A percentile compares a stretch with the other conserved stretches of the same genome.
Conservation (phyloP, 2,113 vertebrate genomes). For the Gymnarchus niloticus region DNA sequence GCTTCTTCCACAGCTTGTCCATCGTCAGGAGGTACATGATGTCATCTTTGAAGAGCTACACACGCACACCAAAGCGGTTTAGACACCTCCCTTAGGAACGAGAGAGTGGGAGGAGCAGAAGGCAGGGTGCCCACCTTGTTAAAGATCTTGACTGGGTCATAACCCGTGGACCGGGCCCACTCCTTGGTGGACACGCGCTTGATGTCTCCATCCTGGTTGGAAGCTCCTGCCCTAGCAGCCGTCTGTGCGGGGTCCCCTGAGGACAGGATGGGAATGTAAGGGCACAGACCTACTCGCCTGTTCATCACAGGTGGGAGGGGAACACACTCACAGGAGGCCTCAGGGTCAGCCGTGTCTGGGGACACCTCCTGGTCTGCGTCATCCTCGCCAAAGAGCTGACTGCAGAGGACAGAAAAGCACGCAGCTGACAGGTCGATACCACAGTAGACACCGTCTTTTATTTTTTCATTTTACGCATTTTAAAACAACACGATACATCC, state of each 20-base stretch:
- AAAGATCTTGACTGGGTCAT: conserved; percentile 87
- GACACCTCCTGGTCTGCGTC: conserved; percentile 98
- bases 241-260: conserved; percentile 87
- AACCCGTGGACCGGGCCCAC: conserved; percentile 92
- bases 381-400: conserved; percentile 96
- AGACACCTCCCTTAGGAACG: background rate
- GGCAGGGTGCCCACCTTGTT: conserved; percentile 74
- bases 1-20: conserved; percentile 98
- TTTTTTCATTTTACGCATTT: background rate
- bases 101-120: background rate
- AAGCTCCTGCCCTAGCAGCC: conserved; percentile 77
- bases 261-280: conserved; percentile 20
- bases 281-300: background rate
- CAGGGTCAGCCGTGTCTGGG: conserved; percentile 93
- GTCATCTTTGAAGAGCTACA: conserved; percentile 95
- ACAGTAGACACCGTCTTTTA: background rate
- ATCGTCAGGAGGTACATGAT: conserved; percentile 92
- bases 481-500: background rate
- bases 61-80: background rate
- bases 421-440: background rate
- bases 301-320: background rate
- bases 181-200: conserved; percentile 91
- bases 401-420: conserved; percentile 42
- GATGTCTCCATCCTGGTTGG: conserved; percentile 89
- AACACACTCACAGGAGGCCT: conserved; percentile 83